phyloP scores from a whole-genome alignment of 2,797 vertebrate species.

The Sphenopsis melanotis region DNA sequence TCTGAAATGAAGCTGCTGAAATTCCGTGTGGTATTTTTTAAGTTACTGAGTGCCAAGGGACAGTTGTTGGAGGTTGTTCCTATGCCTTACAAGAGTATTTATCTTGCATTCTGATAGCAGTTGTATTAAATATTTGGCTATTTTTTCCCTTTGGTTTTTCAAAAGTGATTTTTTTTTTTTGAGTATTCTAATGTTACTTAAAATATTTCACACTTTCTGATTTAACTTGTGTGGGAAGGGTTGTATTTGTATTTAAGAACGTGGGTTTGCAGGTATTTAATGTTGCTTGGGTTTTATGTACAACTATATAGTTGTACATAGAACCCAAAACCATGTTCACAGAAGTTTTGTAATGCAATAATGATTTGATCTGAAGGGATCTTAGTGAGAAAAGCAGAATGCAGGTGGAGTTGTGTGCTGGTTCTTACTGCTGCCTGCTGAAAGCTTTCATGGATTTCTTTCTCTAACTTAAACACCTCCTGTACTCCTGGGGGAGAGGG shows the following conservation, averaged over 20 bases:
- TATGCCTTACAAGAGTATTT: background rate
- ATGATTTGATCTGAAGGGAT: background rate
- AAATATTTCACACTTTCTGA: background rate
- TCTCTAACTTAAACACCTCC: background rate
- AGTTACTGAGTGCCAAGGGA: rapidly evolving
- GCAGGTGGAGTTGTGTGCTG: background rate
- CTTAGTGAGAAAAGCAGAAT: background rate
- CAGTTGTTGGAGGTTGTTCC: background rate
- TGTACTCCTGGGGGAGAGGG: rapidly evolving
- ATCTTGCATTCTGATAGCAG: background rate
- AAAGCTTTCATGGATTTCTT: background rate
- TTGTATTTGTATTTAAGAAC: background rate
- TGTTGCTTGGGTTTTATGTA: background rate
- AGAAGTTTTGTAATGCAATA: background rate
- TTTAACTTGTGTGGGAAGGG: background rate
- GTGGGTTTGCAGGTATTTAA: background rate
- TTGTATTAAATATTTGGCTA: background rate
- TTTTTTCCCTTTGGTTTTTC: background rate
- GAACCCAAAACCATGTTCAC: background rate
- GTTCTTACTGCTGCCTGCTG: background rate
- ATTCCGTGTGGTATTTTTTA: background rate
- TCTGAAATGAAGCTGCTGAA: background rate
- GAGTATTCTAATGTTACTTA: rapidly evolving
- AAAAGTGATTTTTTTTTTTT: background rate
- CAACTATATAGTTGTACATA: rapidly evolving